A percentile compares a stretch with the other conserved stretches of the same genome.
Conservation (phyloP, 2,888 invertebrate genomes). For the Sicus ferrugineus region DNA sequence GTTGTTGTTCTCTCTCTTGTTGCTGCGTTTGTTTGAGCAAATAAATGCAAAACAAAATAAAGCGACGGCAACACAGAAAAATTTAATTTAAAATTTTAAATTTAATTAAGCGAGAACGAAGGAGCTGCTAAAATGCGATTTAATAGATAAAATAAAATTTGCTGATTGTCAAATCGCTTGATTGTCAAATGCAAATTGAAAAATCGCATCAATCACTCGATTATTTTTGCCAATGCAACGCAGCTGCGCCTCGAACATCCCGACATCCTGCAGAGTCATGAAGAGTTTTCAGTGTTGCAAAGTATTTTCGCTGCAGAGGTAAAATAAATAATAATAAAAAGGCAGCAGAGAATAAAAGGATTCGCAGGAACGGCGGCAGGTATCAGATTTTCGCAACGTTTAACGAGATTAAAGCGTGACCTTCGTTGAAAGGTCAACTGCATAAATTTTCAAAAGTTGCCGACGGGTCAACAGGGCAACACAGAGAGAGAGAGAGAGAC, state of each 20-base stretch:
- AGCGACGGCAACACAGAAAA: background rate
- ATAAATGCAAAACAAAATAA: background rate
- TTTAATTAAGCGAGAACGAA: background rate
- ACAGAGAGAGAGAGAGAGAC: background rate
- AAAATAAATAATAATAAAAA: background rate
- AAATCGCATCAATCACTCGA: slow-evolving; percentile 1
- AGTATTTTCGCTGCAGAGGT: too few species aligned
- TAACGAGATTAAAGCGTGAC: background rate
- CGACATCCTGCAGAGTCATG: too few species aligned
- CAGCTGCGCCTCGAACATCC: too few species aligned
- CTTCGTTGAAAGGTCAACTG: slow-evolving; percentile 40
- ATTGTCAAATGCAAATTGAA: background rate
- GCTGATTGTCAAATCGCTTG: background rate
- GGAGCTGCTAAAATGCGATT: background rate
- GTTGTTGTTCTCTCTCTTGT: background rate
- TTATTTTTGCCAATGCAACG: background rate
- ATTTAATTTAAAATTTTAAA: background rate
- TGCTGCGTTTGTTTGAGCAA: background rate
- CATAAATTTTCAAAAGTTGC: slow-evolving; percentile 39
- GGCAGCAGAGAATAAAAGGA: too few species aligned
- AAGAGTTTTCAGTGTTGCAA: too few species aligned
- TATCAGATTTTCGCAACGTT: background rate
- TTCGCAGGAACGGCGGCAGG: too few species aligned
- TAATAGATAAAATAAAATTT: background rate
- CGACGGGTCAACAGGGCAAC: too few species aligned